phyloP scores from a whole-genome alignment of 2,888 invertebrate species.

The Andrena flavipes region DNA sequence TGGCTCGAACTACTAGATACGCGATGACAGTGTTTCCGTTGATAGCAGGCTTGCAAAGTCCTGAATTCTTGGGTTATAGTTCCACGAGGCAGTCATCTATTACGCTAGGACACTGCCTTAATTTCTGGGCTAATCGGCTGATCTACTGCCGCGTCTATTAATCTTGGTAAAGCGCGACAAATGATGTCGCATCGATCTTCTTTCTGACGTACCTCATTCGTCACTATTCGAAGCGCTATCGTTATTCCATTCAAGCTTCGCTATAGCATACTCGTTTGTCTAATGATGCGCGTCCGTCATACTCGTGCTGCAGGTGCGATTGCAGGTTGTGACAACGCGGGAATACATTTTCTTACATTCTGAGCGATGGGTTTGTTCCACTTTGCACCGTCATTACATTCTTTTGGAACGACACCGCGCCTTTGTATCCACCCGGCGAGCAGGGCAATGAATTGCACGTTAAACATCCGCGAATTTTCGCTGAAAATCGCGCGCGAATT shows the following conservation, averaged over 20 bases:
- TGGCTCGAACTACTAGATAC: not conserved
- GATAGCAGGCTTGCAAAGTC: not conserved
- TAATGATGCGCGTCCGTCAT: conserved; percentile 32
- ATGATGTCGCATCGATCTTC: conserved; percentile 50
- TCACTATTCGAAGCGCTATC: conserved; percentile 53
- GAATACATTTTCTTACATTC: conserved; percentile 39
- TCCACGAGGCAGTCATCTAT: not conserved
- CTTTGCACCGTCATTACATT: conserved; percentile 53
- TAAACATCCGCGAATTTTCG: conserved; percentile 41
- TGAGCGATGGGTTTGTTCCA: conserved; percentile 23
- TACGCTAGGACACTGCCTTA: conserved; percentile 14
- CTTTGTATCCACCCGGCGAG: not conserved
- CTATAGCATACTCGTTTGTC: conserved; percentile 8
- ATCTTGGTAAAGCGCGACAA: conserved; percentile 39
- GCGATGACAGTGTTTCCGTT: not conserved
- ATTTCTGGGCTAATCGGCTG: conserved; percentile 28
- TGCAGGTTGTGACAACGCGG: conserved; percentile 35
- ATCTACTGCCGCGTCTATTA: conserved; percentile 39
- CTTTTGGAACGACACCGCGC: conserved; percentile 30
- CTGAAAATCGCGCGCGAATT: conserved; percentile 27
- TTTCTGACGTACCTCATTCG: conserved; percentile 37
- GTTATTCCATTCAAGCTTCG: conserved; percentile 32
- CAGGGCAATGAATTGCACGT: conserved; percentile 42
- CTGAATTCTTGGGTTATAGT: not conserved
- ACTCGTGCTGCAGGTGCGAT: conserved; percentile 23